Percentiles rank a stretch among this genome's conserved stretches.
Conservation (phyloP, 2,113 vertebrate species). For the Chaenogobius annularis region DNA sequence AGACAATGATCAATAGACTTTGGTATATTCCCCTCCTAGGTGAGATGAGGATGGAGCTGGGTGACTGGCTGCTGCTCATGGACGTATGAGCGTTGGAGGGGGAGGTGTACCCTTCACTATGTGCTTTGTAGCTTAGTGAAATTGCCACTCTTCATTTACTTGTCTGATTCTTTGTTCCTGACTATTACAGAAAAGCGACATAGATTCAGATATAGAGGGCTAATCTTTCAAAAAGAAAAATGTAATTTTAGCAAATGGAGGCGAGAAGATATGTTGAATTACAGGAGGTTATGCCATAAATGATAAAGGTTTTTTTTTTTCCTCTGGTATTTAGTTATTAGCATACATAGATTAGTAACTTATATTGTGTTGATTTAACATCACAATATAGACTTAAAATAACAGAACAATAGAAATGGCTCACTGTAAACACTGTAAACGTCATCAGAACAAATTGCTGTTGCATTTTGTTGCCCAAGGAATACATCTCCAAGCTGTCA, state of each 20-base stretch:
- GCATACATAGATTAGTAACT: too few relatives aligned
- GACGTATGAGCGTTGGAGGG: constrained; percentile 9
- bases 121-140: constrained; percentile 68
- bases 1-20: constrained; percentile 78
- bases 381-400: not conserved
- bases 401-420: not conserved
- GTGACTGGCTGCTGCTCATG: constrained; percentile 35
- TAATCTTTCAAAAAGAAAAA: constrained; percentile 59
- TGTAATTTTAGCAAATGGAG: constrained; percentile 55
- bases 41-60: constrained; percentile 70
- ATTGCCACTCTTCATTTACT: constrained; percentile 60
- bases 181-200: constrained; percentile 67
- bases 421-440: too few relatives aligned
- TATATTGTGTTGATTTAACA: not conserved
- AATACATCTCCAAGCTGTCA: not conserved
- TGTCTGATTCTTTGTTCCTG: constrained; percentile 65
- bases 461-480: not conserved
- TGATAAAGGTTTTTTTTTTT: too few relatives aligned
- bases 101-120: constrained; percentile 39
- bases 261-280: not conserved
- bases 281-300: not conserved
- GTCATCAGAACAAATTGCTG: too few relatives aligned
- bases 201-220: constrained; percentile 21
- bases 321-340: not conserved
- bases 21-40: constrained; percentile 71